Evolutionary conservation across 2,113 vertebrate species (phyloP).

Genomic region (Baryphthengus martii): DNA sequence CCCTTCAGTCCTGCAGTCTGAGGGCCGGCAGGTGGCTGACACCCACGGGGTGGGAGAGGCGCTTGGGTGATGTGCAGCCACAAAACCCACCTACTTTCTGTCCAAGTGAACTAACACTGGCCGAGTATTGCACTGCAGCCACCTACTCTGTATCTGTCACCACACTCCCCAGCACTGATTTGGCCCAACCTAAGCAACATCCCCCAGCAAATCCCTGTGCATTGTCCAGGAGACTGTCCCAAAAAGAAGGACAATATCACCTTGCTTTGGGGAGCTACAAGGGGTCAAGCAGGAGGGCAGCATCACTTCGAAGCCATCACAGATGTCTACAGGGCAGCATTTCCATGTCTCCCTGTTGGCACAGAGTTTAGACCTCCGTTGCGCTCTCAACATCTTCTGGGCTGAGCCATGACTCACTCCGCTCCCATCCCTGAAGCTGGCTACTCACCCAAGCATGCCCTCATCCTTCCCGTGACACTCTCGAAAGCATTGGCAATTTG

Average conservation of each 20-base stretch:
- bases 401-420: background rate
- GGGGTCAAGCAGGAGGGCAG: background rate
- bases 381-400: background rate
- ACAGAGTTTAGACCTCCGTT: accelerated
- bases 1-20: background rate
- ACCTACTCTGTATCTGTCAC: accelerated
- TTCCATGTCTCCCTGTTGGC: background rate
- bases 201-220: background rate
- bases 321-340: background rate
- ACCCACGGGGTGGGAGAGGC: accelerated
- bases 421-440: background rate
- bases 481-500: background rate
- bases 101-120: background rate
- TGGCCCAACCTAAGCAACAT: background rate
- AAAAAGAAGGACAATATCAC: background rate
- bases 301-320: accelerated
- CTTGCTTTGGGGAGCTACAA: background rate
- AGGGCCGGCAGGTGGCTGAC: too few relatives aligned
- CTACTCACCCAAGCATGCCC: background rate
- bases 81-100: background rate
- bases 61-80: background rate
- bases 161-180: accelerated
- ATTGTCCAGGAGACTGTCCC: background rate
- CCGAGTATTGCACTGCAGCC: accelerated
- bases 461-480: background rate